A percentile compares a stretch with the other conserved stretches of the same genome.
Conservation (phyloP, 2,113 vertebrate genomes). For the Otolemur garnettii region DNA sequence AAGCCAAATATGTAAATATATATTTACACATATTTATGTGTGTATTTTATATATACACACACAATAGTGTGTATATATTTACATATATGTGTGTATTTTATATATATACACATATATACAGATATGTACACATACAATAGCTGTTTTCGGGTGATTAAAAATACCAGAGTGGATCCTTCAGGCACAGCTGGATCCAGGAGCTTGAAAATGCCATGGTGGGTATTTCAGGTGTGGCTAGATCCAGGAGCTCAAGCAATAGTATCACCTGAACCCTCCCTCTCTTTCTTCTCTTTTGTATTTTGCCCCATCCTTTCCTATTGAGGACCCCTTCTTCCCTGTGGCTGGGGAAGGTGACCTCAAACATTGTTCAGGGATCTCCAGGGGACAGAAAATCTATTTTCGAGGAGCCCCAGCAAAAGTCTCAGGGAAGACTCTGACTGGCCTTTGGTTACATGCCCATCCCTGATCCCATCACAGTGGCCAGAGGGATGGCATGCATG, state of each 20-base stretch:
- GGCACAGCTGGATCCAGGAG: background rate
- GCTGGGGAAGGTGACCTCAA: background rate
- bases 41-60: no score
- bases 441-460: background rate
- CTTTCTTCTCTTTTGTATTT: background rate
- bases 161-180: background rate
- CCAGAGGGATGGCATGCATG: rapidly evolving
- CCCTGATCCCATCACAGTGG: background rate
- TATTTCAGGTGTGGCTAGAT: background rate
- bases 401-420: background rate
- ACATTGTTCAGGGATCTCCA: background rate
- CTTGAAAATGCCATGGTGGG: background rate
- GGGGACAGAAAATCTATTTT: background rate
- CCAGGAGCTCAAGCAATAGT: background rate
- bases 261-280: background rate
- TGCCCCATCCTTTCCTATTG: background rate
- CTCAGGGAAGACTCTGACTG: background rate
- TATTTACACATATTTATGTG: background rate
- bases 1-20: background rate
- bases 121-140: background rate
- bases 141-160: background rate
- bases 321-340: background rate
- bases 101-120: background rate
- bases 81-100: background rate
- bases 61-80: no score